phyloP scores from a whole-genome alignment of 2,888 invertebrate genomes.

The Clusia tigrina region DNA sequence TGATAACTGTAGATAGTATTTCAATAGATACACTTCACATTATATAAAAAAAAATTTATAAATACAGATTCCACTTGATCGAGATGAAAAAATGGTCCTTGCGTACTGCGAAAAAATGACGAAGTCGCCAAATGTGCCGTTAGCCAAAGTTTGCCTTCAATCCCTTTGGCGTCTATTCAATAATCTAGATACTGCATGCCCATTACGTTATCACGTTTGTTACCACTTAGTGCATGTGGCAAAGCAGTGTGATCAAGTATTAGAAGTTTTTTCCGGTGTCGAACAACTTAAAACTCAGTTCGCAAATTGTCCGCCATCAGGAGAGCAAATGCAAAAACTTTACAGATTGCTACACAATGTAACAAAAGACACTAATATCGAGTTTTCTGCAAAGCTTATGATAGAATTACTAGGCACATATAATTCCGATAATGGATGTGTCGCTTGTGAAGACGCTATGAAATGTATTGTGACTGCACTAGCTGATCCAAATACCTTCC shows the following conservation, averaged over 20 bases:
- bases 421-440: slow-evolving; percentile 95
- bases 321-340: slow-evolving; percentile 90
- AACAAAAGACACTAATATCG: slow-evolving; percentile 84
- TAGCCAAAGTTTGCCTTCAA: slow-evolving; percentile 82
- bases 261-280: slow-evolving; percentile 84
- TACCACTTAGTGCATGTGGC: slow-evolving; percentile 90
- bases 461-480: slow-evolving; percentile 95
- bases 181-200: slow-evolving; percentile 83
- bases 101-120: slow-evolving; percentile 92
- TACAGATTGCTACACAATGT: slow-evolving; percentile 90
- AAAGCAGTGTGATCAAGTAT: slow-evolving; percentile 84
- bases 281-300: slow-evolving; percentile 85
- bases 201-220: slow-evolving; percentile 91
- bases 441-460: slow-evolving; percentile 96
- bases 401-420: slow-evolving; percentile 95
- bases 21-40: slow-evolving; percentile 4
- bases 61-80: slow-evolving; percentile 79
- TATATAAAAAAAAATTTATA: too few relatives aligned
- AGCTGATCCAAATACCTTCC: slow-evolving; percentile 93
- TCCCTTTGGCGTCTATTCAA: slow-evolving; percentile 93
- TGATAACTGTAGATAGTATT: slow-evolving; percentile 78
- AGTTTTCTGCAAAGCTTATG: slow-evolving; percentile 95
- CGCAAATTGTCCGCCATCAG: slow-evolving; percentile 79
- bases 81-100: slow-evolving; percentile 86
- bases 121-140: slow-evolving; percentile 83